Evolutionary conservation across 1,140 invertebrate genomes (phyloP), one percentile per base, ranked within the genome.

Genomic region (Nephotettix cincticeps): DNA sequence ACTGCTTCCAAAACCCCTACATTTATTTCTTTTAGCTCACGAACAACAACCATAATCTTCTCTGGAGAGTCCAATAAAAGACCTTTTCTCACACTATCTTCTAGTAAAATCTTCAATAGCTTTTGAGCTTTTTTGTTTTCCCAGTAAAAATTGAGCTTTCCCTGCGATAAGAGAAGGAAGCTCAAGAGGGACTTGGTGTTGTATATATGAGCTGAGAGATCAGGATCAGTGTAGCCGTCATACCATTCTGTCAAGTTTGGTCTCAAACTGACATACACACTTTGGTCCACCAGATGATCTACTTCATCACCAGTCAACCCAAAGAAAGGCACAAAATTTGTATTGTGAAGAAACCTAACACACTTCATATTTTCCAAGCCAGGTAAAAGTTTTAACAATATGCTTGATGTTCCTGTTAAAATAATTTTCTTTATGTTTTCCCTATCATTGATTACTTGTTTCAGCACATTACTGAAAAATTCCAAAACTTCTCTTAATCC

Each of bases 201-300:
- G 19, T 51, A 51, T 4, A 51, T 51, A 21, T 51, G 47, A 9
- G 21, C 21, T 11, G 47, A 51, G 21, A 51, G 47, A n/a, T 51
- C 47, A 51, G 47, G 47, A 51, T n/a, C n/a, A 11, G 47, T 51
- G 47, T 51, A 51, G 21, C 47, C 47, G 19, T 51, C 47, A 51
- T 51, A 51, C 47, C 47, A 51, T 21, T 19, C 21, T n/a, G 14
- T 51, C 14, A 51, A 19, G 47, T 51, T 21, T 51, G 14, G 47
- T 21, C 47, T 6, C 14, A 51, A n/a, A 19, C 19, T 51, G 14
- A 19, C 21, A n/a, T 19, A 51, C 6, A 21, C 47, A 51, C 3
- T 3, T 19, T n/a, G 4, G 14, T 21, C 47, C 3, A 51, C 14
- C 21, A 51, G 47, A 51, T 51, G 4, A 51, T 51, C 47, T 11